Percentiles rank a stretch among this genome's conserved stretches.
These are phyloP conservation scores for Sclerurus mexicanus DNA, from an alignment of 2,113 vertebrate genomes.

Conservation along the genomic window DNA sequence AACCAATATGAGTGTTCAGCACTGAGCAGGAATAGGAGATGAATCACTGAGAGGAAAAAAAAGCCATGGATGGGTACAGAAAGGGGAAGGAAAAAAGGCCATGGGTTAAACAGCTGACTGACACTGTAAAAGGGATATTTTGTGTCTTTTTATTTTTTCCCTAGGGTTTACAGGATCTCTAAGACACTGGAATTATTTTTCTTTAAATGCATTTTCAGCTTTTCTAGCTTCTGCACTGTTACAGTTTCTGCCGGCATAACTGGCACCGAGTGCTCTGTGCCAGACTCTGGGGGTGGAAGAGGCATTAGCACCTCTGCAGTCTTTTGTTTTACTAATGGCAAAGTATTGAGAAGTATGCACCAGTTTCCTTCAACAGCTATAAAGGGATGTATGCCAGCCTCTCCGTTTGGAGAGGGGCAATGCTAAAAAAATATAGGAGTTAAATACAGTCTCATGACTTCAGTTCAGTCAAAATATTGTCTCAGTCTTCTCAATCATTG, in stretches of 20 bases:
- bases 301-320: neutral
- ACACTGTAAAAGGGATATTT: neutral
- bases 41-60: neutral
- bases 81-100: neutral
- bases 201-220: constrained; percentile 19
- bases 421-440: neutral
- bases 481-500: neutral
- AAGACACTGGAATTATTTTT: constrained; percentile 55
- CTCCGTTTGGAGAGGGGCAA: neutral
- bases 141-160: neutral
- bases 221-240: constrained; percentile 8
- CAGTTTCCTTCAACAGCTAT: neutral
- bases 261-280: neutral
- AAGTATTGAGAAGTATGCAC: neutral
- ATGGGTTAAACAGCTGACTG: neutral
- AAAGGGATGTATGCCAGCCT: neutral
- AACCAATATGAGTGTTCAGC: neutral
- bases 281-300: neutral
- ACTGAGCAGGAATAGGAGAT: neutral
- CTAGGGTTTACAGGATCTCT: neutral
- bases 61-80: neutral
- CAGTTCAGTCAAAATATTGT: neutral
- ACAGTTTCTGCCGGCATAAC: neutral
- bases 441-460: neutral
- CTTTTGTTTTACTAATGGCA: neutral